These are phyloP conservation scores for Potorous gilbertii DNA, from an alignment of 2,797 vertebrate species.

Conservation along the genomic window DNA sequence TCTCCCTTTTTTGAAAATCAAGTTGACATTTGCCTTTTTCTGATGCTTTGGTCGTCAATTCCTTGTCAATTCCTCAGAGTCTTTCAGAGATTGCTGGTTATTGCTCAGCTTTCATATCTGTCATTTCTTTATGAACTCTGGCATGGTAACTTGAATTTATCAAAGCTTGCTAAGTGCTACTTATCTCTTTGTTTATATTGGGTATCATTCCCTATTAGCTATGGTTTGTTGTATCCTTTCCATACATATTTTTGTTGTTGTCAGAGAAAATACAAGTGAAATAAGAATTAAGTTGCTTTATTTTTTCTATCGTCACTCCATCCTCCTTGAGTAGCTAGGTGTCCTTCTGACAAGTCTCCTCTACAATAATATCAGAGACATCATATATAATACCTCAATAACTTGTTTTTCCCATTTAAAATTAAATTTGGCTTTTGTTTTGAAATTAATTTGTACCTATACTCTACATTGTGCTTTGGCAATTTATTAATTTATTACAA, in stretches of 20 bases:
- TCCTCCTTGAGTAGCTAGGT: background rate
- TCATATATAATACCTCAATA: background rate
- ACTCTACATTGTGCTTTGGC: background rate
- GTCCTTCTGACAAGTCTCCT: background rate
- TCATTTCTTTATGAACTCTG: background rate
- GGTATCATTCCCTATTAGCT: background rate
- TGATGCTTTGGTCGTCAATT: background rate
- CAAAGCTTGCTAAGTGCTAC: background rate
- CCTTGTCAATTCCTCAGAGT: background rate
- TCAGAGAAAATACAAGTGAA: background rate
- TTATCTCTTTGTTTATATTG: background rate
- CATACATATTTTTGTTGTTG: background rate
- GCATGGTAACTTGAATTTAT: background rate
- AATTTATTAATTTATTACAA: slow-evolving; percentile 6
- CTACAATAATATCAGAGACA: background rate
- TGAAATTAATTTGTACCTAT: slow-evolving; percentile 39
- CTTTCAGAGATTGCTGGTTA: background rate
- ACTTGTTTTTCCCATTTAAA: slow-evolving; percentile 30
- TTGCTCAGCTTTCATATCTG: background rate
- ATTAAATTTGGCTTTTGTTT: slow-evolving; percentile 40
- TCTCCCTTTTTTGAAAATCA: background rate
- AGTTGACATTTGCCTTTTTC: background rate
- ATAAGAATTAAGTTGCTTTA: background rate
- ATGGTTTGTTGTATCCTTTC: background rate
- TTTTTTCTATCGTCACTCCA: background rate